Evolutionary conservation across 1,140 invertebrate genomes (phyloP).

Genomic region (Mycetomoellerius zeteki): DNA sequence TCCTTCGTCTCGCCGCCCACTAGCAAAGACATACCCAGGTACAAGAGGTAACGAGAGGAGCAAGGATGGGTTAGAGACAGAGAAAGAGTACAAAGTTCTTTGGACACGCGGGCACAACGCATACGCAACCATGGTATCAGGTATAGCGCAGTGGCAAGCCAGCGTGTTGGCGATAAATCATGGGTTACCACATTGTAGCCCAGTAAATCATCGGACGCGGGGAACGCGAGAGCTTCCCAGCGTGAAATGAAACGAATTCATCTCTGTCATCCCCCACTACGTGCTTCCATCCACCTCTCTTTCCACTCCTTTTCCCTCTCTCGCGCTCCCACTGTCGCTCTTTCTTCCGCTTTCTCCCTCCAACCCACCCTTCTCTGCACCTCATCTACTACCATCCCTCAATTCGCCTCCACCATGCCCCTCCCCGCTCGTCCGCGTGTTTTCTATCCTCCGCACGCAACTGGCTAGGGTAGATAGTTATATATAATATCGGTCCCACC

Average conservation of each 20-base stretch:
- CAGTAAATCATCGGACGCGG: slow-evolving; percentile 89
- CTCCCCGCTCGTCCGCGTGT: slow-evolving; percentile 72
- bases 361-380: slow-evolving; percentile 74
- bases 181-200: slow-evolving; percentile 91
- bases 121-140: slow-evolving; percentile 82
- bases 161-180: slow-evolving; percentile 88
- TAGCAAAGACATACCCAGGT: slow-evolving; percentile 67
- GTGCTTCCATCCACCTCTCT: slow-evolving; percentile 78
- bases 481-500: slow-evolving; percentile 77
- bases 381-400: slow-evolving; percentile 79
- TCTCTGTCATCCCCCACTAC: slow-evolving; percentile 86
- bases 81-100: slow-evolving; percentile 77
- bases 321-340: slow-evolving; percentile 79
- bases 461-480: slow-evolving; percentile 80
- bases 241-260: slow-evolving; percentile 88
- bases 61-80: slow-evolving; percentile 64
- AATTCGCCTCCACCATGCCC: slow-evolving; percentile 75
- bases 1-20: slow-evolving; percentile 69
- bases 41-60: slow-evolving; percentile 62
- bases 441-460: slow-evolving; percentile 85
- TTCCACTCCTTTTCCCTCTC: slow-evolving; percentile 73
- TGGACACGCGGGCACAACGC: slow-evolving; percentile 82
- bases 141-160: slow-evolving; percentile 83
- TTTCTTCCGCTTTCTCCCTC: slow-evolving; percentile 72
- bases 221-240: slow-evolving; percentile 88